Evolutionary conservation across 2,797 vertebrate species (phyloP), one percentile per base, ranked within the genome.

Genomic region (Percopsis omiscomaycus): DNA sequence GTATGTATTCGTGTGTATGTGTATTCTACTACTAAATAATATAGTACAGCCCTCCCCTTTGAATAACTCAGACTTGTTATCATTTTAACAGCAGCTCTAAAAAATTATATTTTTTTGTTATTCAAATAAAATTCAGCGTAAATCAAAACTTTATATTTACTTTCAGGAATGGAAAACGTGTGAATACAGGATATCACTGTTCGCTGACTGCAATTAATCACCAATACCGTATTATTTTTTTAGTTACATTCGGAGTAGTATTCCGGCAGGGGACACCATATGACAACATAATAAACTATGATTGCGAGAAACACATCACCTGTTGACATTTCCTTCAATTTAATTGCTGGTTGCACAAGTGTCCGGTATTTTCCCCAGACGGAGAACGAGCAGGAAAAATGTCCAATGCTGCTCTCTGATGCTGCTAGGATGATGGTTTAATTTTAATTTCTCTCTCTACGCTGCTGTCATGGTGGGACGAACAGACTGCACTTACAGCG

Each of bases 291-390:
- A 66, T 69, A 77, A 14, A 64, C 51, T n/a, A 16, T 55, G 28
- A 79, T 69, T 69, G 68, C 57, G 55, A 68, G 55, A 1, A 42
- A 64, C 48, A 73, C 48, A 73, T 69, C 62, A 64, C 49, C 66
- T 51, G 52, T 44, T 59, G 58, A 66, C 68, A 78, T 68, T 66
- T 82, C 61, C 67, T 71, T 75, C 22, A 50, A 73, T 79, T 70
- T 73, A 79, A 80, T 59, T 61, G 73, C 78, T 57, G 68, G 22
- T 22, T 22, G 1, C 22, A 22, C 22, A 1, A 22, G 22, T 22
- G 22, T 22, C 22, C 22, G 22, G 22, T 22, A 3, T 16, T 75
- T 77, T 73, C 75, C 80, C 56, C 84, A 82, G 82, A 85, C 82
- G 82, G 81, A 52, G 71, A 73, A 78, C 4, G 55, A 66, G 60